Evolutionary conservation across 1,140 invertebrate species (phyloP).

Genomic region (Melanaphis sacchari): DNA sequence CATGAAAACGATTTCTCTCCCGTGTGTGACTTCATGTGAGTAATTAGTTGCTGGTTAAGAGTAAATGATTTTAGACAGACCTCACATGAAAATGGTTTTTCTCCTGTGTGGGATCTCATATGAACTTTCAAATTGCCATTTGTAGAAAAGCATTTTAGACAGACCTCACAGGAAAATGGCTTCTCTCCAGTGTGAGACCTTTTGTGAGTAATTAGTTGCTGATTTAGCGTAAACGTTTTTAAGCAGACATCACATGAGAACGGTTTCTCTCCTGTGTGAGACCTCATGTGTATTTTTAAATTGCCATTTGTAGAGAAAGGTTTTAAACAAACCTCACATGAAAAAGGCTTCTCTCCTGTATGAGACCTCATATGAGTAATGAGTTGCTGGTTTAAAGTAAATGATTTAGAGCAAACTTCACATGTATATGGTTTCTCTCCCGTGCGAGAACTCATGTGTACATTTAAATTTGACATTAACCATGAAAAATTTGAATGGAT

Average conservation of each 20-base stretch:
- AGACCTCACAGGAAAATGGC: constrained; percentile 44
- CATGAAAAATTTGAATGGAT: not conserved
- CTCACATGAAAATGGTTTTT: constrained; percentile 59
- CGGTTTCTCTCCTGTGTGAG: constrained; percentile 50
- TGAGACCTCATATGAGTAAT: not conserved
- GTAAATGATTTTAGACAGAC: constrained; percentile 55
- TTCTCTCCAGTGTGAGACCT: constrained; percentile 50
- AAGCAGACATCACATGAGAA: constrained; percentile 18
- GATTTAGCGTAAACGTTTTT: not conserved
- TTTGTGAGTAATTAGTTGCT: not conserved
- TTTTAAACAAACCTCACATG: constrained; percentile 33
- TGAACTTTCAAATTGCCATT: constrained; percentile 58
- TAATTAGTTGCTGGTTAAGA: constrained; percentile 63
- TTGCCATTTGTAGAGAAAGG: constrained; percentile 45
- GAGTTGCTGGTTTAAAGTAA: constrained; percentile 1
- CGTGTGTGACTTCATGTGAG: constrained; percentile 69
- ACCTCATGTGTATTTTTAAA: constrained; percentile 43
- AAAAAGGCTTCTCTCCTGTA: constrained; percentile 41
- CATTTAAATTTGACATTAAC: constrained; percentile 15
- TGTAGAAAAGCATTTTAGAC: constrained; percentile 40
- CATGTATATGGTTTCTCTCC: constrained; percentile 2
- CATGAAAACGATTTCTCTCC: constrained; percentile 77
- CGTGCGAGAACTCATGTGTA: not conserved
- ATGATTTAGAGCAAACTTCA: not conserved
- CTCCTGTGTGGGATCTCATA: constrained; percentile 59